Evolutionary conservation across 30 jellyfish, hydroid and myxozoan species (phyloP).

Genomic region (Hydra vulgaris): DNA sequence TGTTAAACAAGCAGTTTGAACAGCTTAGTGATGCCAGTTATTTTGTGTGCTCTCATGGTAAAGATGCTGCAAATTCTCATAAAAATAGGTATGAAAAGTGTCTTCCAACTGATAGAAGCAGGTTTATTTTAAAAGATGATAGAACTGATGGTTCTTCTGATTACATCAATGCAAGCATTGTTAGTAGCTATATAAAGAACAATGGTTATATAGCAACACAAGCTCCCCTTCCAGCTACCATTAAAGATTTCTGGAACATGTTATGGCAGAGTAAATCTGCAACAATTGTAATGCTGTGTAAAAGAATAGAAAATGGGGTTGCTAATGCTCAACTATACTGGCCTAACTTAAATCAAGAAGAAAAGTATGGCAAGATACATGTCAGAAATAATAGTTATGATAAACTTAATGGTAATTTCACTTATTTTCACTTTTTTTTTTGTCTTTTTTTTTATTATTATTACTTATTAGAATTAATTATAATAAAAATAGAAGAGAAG

Average conservation of each 20-base stretch:
- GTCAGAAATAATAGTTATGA: conserved; percentile 29
- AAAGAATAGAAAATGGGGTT: conserved; percentile 32
- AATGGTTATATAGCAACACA: conserved; percentile 68
- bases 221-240: conserved; percentile 42
- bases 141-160: conserved; percentile 24
- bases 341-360: conserved; percentile 38
- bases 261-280: conserved; percentile 55
- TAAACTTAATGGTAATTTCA: conserved; percentile 1
- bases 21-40: conserved; percentile 7
- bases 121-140: conserved; percentile 34
- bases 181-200: conserved; percentile 27
- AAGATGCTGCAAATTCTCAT: conserved; percentile 3
- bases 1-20: conserved; percentile 12
- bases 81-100: conserved; percentile 41
- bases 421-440: no score
- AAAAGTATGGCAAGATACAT: conserved; percentile 35
- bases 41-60: conserved; percentile 11
- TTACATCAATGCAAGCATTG: conserved; percentile 62
- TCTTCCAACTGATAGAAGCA: conserved; percentile 44
- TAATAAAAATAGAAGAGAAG: no score
- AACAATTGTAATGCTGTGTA: conserved; percentile 52
- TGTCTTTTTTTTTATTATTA: no score
- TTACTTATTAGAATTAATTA: no score
- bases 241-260: conserved; percentile 75
- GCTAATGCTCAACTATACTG: conserved; percentile 35